phyloP scores from a whole-genome alignment of 2,888 invertebrate species.

The Cryptus armator region DNA sequence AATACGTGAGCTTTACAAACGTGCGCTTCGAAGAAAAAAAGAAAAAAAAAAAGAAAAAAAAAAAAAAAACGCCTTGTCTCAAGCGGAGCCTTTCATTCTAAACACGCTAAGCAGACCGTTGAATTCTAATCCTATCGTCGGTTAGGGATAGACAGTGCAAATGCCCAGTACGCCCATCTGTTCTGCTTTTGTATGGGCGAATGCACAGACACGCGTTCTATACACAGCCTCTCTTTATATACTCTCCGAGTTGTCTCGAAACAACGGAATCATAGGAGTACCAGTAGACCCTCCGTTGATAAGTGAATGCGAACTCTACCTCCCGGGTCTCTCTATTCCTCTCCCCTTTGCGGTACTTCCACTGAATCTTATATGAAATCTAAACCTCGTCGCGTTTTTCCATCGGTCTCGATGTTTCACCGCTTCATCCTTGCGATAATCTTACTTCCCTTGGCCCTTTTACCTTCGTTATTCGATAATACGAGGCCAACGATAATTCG shows the following conservation, averaged over 20 bases:
- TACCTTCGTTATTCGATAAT: background rate
- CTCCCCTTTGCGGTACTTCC: background rate
- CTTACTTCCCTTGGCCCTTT: background rate
- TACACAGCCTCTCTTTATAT: slow-evolving; percentile 22
- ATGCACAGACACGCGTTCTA: slow-evolving; percentile 5
- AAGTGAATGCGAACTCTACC: slow-evolving; percentile 27
- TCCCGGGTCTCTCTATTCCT: background rate
- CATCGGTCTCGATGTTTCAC: too few species aligned
- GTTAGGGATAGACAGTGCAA: slow-evolving; percentile 38
- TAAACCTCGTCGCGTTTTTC: background rate
- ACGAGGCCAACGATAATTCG: background rate
- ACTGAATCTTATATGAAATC: background rate
- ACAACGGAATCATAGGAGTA: slow-evolving; percentile 46
- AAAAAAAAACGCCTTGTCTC: slow-evolving; percentile 46
- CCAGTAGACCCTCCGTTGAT: slow-evolving; percentile 31
- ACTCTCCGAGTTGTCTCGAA: slow-evolving; percentile 34
- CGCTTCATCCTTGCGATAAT: too few species aligned
- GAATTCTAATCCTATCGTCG: slow-evolving; percentile 57
- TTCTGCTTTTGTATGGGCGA: slow-evolving; percentile 47
- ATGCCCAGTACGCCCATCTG: slow-evolving; percentile 58
- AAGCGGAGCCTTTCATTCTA: slow-evolving; percentile 61
- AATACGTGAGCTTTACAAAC: slow-evolving; percentile 51
- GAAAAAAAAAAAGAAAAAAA: slow-evolving; percentile 26
- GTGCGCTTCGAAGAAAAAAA: slow-evolving; percentile 44
- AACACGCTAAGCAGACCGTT: slow-evolving; percentile 50